Evolutionary conservation across 2,888 invertebrate species (phyloP), one percentile per base, ranked within the genome.

Genomic region (Toxonevra muliebris): DNA sequence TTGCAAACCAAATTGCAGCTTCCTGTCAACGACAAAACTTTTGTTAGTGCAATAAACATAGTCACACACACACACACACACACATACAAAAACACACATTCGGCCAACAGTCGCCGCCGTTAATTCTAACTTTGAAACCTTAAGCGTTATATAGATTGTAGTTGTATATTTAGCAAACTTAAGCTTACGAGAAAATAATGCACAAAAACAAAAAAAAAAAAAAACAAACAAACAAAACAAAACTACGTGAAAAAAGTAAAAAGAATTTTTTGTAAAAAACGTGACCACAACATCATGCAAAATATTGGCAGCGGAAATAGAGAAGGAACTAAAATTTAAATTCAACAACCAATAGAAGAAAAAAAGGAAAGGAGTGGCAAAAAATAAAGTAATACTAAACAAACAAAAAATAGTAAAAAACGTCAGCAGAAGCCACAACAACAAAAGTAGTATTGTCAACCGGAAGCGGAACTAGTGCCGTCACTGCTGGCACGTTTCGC

Each of bases 1-100:
- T 65, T 65, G 60, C 65, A 60, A 20, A 65, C 65, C 53, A 65
- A 65, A 65, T 65, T 60, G 59, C 65, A 65, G 45, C 65, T 65
- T 65, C 65, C 65, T 65, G 65, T 65, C 65, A 60, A 59, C 30
- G 45, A 52, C 65, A 59, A 52, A 48, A 41, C 40, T 58, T 65
- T 19, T 11, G 12, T 12, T 20, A 55, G 20, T 20, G 30, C 7
- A 30, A 30, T 2, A n/a, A n/a, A 54, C 20, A 42, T 54, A 13
- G 11, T 11, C 48, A 17, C 1, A 20, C 11, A 10, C 30, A 2
- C 3, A 19, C 13, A 20, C 9, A 48, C 1, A 0, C 3, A 30
- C 30, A 30, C 30, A 30, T 7, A 30, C 30, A 30, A 30, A 30
- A 2, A 4, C 30, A 30, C 30, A 30, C 30, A 30, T 30, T 30